Conservation (phyloP, 1,140 invertebrate species). For the Chironomus tepperi region DNA sequence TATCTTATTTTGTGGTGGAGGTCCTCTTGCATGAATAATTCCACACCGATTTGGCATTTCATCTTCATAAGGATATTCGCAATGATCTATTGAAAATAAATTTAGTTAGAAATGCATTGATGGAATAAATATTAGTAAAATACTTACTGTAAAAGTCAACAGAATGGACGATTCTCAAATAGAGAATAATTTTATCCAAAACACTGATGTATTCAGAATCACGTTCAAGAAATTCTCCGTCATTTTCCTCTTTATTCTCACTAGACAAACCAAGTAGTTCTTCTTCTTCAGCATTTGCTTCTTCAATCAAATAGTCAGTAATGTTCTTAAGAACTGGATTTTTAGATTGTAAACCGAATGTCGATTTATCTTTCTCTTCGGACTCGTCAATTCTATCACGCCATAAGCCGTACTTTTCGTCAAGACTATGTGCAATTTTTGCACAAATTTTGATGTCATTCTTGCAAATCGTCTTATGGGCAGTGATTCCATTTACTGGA, state of each 20-base stretch:
- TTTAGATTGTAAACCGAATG: constrained; percentile 74
- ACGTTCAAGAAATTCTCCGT: constrained; percentile 57
- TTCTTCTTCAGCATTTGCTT: constrained; percentile 96
- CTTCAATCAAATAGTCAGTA: constrained; percentile 96
- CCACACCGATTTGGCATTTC: constrained; percentile 99
- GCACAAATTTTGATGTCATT: constrained; percentile 91
- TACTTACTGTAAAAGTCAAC: constrained; percentile 88
- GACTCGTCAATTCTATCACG: constrained; percentile 20
- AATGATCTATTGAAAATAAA: constrained; percentile 53
- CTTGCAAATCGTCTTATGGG: constrained; percentile 81
- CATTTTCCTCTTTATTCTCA: constrained; percentile 45
- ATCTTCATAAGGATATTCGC: constrained; percentile 98
- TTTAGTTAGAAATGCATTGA: neutral
- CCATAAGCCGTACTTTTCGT: constrained; percentile 79
- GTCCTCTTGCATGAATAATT: constrained; percentile 92
- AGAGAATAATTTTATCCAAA: constrained; percentile 70
- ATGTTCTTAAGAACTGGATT: constrained; percentile 97
- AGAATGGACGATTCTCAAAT: constrained; percentile 94
- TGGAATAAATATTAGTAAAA: neutral
- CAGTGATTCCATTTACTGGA: constrained; percentile 84
- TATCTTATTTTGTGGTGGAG: constrained; percentile 70
- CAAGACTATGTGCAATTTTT: constrained; percentile 90
- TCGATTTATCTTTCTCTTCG: constrained; percentile 33
- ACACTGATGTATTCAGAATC: constrained; percentile 71
- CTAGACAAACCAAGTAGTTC: constrained; percentile 74